These are phyloP conservation scores for Callyntrura guangdongensis DNA, from an alignment of 2,888 invertebrate genomes.

Conservation along the genomic window DNA sequence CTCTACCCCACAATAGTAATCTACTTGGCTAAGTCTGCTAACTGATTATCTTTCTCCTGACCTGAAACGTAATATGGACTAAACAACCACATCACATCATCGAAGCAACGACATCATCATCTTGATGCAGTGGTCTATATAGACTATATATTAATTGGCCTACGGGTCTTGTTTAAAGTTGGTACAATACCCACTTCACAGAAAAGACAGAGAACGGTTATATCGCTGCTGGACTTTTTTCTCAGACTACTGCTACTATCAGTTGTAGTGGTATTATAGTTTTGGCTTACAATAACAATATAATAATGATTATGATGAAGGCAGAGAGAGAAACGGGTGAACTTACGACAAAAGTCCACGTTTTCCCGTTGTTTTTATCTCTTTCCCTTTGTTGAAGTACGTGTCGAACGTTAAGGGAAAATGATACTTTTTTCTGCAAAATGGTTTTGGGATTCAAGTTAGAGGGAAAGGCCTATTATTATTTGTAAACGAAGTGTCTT, in stretches of 20 bases:
- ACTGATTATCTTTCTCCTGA: slow-evolving; percentile 5
- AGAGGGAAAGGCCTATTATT: background rate
- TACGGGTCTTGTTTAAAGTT: background rate
- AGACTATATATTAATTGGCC: background rate
- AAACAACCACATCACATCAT: no score
- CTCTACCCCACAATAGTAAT: slow-evolving; percentile 28
- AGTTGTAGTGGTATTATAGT: background rate
- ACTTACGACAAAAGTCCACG: background rate
- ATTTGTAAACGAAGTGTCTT: slow-evolving; percentile 1
- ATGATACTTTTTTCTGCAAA: background rate
- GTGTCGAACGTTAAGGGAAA: background rate
- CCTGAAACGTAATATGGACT: background rate
- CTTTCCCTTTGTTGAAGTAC: background rate
- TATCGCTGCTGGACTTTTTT: background rate
- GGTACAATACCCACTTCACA: background rate
- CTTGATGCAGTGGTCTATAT: background rate
- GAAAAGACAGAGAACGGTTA: no score
- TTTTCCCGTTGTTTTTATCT: slow-evolving; percentile 7
- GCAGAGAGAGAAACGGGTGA: background rate
- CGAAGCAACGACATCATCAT: no score
- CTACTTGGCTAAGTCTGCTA: slow-evolving; percentile 4
- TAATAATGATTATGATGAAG: background rate
- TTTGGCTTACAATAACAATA: no score
- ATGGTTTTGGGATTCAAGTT: background rate
- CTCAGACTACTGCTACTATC: background rate